phyloP scores from a whole-genome alignment of 1,140 invertebrate genomes.

The Dendrolimus punctatus region DNA sequence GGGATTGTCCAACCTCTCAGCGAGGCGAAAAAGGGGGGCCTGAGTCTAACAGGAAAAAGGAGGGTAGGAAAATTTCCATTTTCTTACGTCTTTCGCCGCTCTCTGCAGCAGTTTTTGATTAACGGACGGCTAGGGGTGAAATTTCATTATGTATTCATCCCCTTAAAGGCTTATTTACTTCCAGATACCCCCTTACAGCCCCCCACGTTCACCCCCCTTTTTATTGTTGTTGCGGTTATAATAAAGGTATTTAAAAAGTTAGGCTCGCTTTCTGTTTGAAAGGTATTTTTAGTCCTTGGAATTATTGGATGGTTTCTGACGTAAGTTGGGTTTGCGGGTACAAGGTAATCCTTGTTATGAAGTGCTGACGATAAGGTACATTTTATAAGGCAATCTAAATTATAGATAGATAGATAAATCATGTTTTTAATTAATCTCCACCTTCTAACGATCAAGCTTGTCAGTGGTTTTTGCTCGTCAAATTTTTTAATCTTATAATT shows the following conservation, averaged over 20 bases:
- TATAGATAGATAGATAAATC: too few species aligned
- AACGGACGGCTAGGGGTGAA: conserved; percentile 62
- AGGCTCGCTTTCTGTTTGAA: not conserved
- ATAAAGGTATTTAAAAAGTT: conserved; percentile 18
- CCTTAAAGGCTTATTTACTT: conserved; percentile 56
- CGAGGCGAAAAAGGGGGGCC: conserved; percentile 32
- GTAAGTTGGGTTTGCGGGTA: too few species aligned
- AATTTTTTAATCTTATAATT: too few species aligned
- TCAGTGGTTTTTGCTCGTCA: too few species aligned
- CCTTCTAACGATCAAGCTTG: too few species aligned
- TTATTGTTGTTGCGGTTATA: conserved; percentile 16
- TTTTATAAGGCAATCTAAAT: too few species aligned
- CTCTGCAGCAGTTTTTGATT: conserved; percentile 69
- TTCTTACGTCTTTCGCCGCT: conserved; percentile 63
- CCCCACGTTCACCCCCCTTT: conserved; percentile 8
- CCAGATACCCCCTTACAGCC: conserved; percentile 1
- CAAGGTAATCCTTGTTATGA: too few species aligned
- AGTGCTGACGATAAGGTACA: too few species aligned
- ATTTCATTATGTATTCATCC: conserved; percentile 69
- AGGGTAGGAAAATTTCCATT: conserved; percentile 71
- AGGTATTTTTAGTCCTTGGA: not conserved
- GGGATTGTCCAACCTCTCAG: conserved; percentile 56
- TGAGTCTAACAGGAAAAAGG: conserved; percentile 63
- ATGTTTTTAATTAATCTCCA: too few species aligned
- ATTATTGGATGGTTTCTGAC: too few species aligned